phyloP scores from a whole-genome alignment of 2,797 vertebrate species.

The Sternarchorhynchus goeldii region DNA sequence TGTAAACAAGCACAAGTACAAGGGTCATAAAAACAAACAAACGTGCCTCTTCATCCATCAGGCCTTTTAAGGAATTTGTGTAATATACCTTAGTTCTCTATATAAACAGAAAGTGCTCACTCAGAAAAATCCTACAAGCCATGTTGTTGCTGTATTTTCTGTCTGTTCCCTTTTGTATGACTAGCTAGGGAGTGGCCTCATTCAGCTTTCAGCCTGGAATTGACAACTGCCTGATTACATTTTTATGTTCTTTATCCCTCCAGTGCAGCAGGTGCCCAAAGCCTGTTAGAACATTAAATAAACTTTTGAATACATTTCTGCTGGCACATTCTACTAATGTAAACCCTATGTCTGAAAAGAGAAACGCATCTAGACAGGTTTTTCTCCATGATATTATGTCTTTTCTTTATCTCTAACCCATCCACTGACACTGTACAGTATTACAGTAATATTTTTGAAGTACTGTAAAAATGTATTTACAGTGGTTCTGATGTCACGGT shows the following conservation, averaged over 20 bases:
- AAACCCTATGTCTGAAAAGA: slow-evolving; percentile 42
- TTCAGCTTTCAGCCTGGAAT: background rate
- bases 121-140: background rate
- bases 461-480: background rate
- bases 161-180: background rate
- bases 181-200: background rate
- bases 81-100: background rate
- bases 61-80: too few species aligned
- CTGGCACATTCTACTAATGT: too few species aligned
- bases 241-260: slow-evolving; percentile 68
- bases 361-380: slow-evolving; percentile 3
- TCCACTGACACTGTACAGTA: background rate
- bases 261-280: slow-evolving; percentile 67
- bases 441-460: background rate
- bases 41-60: too few species aligned
- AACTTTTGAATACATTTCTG: too few species aligned
- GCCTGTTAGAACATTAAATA: slow-evolving; percentile 55
- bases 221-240: slow-evolving; percentile 64
- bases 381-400: background rate
- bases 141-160: background rate
- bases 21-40: too few species aligned
- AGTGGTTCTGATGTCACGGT: background rate
- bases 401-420: too few species aligned
- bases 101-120: background rate
- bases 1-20: too few species aligned